Evolutionary conservation across 2,888 invertebrate species (phyloP).

Genomic region (Mythimna loreyi): DNA sequence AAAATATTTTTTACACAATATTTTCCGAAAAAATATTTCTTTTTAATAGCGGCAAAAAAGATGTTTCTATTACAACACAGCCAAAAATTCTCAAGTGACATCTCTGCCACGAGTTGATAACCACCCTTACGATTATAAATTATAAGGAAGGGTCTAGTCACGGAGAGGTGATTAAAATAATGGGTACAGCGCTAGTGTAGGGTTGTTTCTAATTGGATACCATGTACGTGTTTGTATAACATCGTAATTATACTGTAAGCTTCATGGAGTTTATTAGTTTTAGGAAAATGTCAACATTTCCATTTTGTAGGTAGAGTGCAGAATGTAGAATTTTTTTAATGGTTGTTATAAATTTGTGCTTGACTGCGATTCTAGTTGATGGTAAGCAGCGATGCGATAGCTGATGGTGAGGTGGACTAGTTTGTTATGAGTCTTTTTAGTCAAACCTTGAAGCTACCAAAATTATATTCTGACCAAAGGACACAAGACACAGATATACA

Average conservation of each 20-base stretch:
- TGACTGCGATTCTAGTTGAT: too few species aligned
- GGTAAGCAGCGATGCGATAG: too few species aligned
- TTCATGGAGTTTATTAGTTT: slow-evolving; percentile 58
- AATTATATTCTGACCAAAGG: too few species aligned
- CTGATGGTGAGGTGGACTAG: too few species aligned
- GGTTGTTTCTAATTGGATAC: slow-evolving; percentile 66
- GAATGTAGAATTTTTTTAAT: neutral
- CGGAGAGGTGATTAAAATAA: slow-evolving; percentile 73
- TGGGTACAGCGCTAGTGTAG: slow-evolving; percentile 71
- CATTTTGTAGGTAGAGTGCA: neutral
- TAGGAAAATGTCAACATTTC: slow-evolving; percentile 36
- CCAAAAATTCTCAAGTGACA: neutral
- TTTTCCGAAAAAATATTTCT: neutral
- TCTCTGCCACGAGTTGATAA: slow-evolving; percentile 23
- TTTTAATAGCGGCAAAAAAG: neutral
- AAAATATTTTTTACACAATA: neutral
- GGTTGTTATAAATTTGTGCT: too few species aligned
- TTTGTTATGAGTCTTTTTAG: too few species aligned
- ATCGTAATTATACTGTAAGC: slow-evolving; percentile 56
- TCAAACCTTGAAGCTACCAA: too few species aligned
- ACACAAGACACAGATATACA: too few species aligned
- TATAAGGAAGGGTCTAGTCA: slow-evolving; percentile 71
- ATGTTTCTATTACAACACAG: neutral
- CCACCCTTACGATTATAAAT: slow-evolving; percentile 69
- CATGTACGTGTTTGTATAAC: slow-evolving; percentile 66